Evolutionary conservation across 2,797 vertebrate species (phyloP), one percentile per base, ranked within the genome.

Genomic region (Sylvia borin): DNA sequence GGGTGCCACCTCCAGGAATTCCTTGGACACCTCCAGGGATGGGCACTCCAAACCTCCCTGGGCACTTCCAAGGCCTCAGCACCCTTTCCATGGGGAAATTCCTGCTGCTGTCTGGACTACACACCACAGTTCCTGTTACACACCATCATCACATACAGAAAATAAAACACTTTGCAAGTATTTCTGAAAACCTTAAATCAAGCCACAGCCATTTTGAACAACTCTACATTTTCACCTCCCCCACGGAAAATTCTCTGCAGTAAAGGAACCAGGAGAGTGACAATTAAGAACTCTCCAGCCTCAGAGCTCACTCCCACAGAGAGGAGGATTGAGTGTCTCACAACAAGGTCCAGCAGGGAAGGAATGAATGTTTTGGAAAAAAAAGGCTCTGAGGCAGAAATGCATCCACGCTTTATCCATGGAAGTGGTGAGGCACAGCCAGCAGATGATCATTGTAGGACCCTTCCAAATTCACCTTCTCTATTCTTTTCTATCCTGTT

Each of bases 391-490:
- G 13, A 32, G 36, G 21, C 38, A 73, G 66, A 43, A 81, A 19
- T 13, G 4, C 57, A 27, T 7, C 40, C 36, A 4, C 1, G 3
- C 38, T 18, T 38, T 10, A 12, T 2, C n/a, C 67, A 6, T 0
- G 0, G 47, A 29, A n/a, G 10, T 1, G 8, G 9, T 34, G 50
- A 38, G 48, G 25, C 13, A 7, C 43, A 15, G 31, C 13, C 54
- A 36, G 53, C 4, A 27, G 24, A 22, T 6, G 16, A 7, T 5
- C 54, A 5, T 0, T 4, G 29, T 3, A 6, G 9, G 16, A 21
- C 48, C 11, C 64, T 68, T 19, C 29, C 47, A 16, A 5, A 5
- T 5, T 3, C 9, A 17, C 16, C 8, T 20, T 5, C 55, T 11
- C 17, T 53, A 18, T 17, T 53, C 50, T 19, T 53, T 31, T 16